Evolutionary conservation across 2,113 vertebrate species (phyloP).

Genomic region (Synodontis membranacea): DNA sequence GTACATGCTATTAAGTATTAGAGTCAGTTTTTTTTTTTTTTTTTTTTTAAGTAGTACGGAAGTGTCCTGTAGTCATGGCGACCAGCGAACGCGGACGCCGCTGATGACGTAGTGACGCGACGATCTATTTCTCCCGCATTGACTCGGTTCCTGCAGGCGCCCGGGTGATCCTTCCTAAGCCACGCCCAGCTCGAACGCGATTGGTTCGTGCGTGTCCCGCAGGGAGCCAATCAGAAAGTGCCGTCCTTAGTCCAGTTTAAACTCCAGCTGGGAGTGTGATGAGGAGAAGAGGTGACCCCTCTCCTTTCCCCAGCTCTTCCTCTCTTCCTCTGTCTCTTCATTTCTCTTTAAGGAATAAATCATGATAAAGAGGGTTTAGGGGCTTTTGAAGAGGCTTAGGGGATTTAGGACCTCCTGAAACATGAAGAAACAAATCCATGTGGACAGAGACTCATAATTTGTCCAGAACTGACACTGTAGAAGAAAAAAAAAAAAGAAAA

Average conservation of each 20-base stretch:
- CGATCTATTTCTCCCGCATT: background rate
- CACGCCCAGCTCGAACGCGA: slow-evolving; percentile 6
- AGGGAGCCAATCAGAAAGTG: slow-evolving; percentile 12
- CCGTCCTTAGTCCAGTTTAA: slow-evolving; percentile 5
- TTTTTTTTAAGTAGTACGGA: background rate
- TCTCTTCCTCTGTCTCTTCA: background rate
- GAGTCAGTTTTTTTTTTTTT: too few relatives aligned
- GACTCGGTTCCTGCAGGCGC: background rate
- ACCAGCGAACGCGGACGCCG: background rate
- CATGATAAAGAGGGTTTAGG: background rate
- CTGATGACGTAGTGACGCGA: background rate
- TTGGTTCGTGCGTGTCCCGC: slow-evolving; percentile 54
- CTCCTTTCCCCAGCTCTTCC: background rate
- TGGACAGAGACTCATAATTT: background rate
- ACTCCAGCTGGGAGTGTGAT: slow-evolving; percentile 30
- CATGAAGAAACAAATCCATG: background rate
- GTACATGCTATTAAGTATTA: background rate
- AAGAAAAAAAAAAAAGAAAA: background rate
- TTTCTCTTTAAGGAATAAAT: slow-evolving; percentile 4
- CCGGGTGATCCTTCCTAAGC: background rate
- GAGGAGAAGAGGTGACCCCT: background rate
- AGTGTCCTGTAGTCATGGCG: background rate
- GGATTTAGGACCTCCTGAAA: background rate
- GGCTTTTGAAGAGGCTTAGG: background rate
- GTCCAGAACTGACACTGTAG: background rate